A percentile compares a stretch with the other conserved stretches of the same genome.
These are phyloP conservation scores for Brienomyrus brachyistius DNA, from an alignment of 2,113 vertebrate genomes.

Conservation along the genomic window DNA sequence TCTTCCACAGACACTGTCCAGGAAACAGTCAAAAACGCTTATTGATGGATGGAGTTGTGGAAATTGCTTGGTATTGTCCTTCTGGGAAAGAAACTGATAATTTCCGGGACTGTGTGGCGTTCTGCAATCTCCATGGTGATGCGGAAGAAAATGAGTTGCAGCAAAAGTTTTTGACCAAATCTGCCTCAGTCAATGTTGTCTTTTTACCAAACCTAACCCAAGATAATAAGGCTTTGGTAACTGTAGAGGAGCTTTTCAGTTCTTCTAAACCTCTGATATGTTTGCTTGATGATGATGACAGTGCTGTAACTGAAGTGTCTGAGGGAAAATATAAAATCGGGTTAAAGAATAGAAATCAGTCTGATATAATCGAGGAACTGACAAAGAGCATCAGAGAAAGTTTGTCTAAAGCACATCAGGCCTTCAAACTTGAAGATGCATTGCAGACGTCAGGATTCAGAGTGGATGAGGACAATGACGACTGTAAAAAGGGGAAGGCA, in stretches of 20 bases:
- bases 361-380: no score
- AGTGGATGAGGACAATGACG: no score
- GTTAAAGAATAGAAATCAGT: no score
- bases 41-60: slow-evolving; percentile 60
- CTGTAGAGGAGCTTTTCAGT: slow-evolving; percentile 34
- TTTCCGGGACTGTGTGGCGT: slow-evolving; percentile 57
- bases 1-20: slow-evolving; percentile 58
- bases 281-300: no score
- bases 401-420: no score
- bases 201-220: slow-evolving; percentile 38
- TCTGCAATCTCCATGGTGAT: slow-evolving; percentile 62
- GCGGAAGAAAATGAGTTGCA: slow-evolving; percentile 42
- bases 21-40: slow-evolving; percentile 49
- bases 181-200: slow-evolving; percentile 50
- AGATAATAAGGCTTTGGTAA: slow-evolving; percentile 15
- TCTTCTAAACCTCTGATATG: slow-evolving; percentile 41
- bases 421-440: no score
- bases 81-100: slow-evolving; percentile 46
- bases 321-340: no score
- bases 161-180: slow-evolving; percentile 42
- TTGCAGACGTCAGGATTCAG: no score
- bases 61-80: slow-evolving; percentile 70
- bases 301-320: no score
- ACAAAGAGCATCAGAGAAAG: no score
- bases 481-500: no score